Base-by-base conservation (phyloP, 2,113 vertebrate species). In the Pseudorasbora parva region DNA sequence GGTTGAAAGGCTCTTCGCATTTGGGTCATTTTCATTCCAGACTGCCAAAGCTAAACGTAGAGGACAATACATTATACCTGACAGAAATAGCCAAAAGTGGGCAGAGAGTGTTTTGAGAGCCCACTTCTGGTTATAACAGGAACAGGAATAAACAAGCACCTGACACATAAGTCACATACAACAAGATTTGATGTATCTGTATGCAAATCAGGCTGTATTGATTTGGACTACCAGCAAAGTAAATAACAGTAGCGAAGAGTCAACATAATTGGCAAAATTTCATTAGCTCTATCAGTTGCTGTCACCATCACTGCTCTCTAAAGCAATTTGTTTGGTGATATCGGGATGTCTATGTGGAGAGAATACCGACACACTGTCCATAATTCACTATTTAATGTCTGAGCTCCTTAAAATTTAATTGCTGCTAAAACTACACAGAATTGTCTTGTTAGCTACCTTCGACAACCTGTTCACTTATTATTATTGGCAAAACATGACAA, bases 1-100 rank as follows among this genome's bases (percentile, higher is more conserved):
- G 45, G 62, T 73, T 41, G 60, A 69, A 69, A 54, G 19, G 15
- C 37, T 17, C 17, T 82, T 74, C 47, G 49, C 19, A 86, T 82
- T 76, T 71, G 51, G 64, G 41, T 47, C 78, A 59, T 75, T 82
- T 81, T 82, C 84, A 69, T 86, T 77, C n/a, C 45, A 33, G 25
- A 45, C 64, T 77, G 54, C 19, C 17, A 85, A 85, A 77, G 54
- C 72, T 66, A 41, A 64, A 85, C 9, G 54, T 9, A 68, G 27
- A 47, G 23, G 23, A 25, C 82, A 59, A 43, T 84, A 66, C 33
- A 77, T 83, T 77, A 54, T 41, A 56, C 8, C 60, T 82, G 84
- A 82, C 73, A 79, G 73, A 71, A 69, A 72, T 78, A 77, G 84
- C 45, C 9, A 69, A 69, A 37, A 82, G 47, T 23, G 77, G 78